Evolutionary conservation across 2,888 invertebrate genomes (phyloP), one percentile per base, ranked within the genome.

Genomic region (Diplolepis rosae): DNA sequence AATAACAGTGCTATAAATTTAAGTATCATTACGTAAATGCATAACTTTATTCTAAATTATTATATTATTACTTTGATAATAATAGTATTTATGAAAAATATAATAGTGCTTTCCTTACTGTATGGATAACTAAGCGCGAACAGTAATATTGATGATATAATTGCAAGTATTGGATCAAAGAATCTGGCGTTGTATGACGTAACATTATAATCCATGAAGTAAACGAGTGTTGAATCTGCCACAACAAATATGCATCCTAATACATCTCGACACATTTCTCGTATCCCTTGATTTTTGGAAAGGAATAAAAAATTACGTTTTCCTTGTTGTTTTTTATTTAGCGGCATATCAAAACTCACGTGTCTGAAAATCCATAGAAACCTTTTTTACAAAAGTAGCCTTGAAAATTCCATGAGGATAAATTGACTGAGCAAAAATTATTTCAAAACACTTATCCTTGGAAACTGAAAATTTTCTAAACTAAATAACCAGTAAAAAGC

Each of bases 101-200:
- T n/a, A 4, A 1, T 22, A 32, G 3, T n/a, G 56, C 30, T 48
- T 65, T 81, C 92, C 93, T 92, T 88, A 94, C 96, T 93, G 88
- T 95, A 95, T 0, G 95, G 95, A 88, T 93, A 95, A 84, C 95
- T 96, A 56, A 96, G 90, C 13, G 92, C 89, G 77, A 95, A 92
- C 45, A 96, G 90, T 1, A 93, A 88, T 2, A 93, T 87, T 51
- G 95, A 94, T 0, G 96, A 94, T 71, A 94, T 88, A 50, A 96
- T 93, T 0, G 96, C 94, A 32, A 96, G 90, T 1, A 93, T 89
- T 0, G 96, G 96, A 89, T 95, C 94, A 28, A 93, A 90, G 78
- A 90, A 93, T 87, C 95, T 95, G 0, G 94, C 93, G 18, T 30
- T 56, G 70, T 94, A 90, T 66, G 92, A 86, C n/a, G n/a, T n/a